A percentile compares a stretch with the other conserved stretches of the same genome.
Conservation (phyloP, 2,888 invertebrate genomes). For the Tiliacea citrago region DNA sequence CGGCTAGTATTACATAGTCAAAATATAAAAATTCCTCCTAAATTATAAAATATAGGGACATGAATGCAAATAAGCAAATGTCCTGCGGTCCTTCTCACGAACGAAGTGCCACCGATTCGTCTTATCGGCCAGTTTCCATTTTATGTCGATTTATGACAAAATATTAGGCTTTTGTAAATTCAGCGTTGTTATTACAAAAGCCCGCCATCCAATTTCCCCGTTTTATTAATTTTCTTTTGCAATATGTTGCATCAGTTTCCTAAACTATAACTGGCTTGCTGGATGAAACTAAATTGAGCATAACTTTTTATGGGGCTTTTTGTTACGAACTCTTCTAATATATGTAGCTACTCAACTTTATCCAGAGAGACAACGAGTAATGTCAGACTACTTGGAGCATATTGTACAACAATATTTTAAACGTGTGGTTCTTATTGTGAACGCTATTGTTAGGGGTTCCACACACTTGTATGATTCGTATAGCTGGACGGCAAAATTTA, state of each 20-base stretch:
- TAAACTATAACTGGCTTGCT: conserved; percentile 80
- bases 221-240: conserved; percentile 87
- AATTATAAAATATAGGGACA: no score
- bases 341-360: conserved; percentile 72
- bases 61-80: no score
- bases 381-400: conserved; percentile 23
- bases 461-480: neutral
- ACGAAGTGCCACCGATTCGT: neutral
- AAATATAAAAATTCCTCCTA: no score
- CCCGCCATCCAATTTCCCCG: conserved; percentile 73
- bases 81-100: neutral
- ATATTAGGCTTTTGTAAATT: conserved; percentile 32
- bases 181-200: conserved; percentile 53
- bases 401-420: conserved; percentile 19
- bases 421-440: conserved; percentile 2
- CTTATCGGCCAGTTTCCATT: neutral
- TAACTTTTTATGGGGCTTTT: conserved; percentile 86
- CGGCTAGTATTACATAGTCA: no score
- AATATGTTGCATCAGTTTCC: conserved; percentile 87
- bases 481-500: neutral
- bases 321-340: conserved; percentile 79
- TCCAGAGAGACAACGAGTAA: conserved; percentile 48
- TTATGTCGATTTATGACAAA: conserved; percentile 13
- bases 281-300: conserved; percentile 84
- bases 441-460: neutral